These are phyloP conservation scores for Monochamus alternatus DNA, from an alignment of 2,888 invertebrate species.

Conservation along the genomic window DNA sequence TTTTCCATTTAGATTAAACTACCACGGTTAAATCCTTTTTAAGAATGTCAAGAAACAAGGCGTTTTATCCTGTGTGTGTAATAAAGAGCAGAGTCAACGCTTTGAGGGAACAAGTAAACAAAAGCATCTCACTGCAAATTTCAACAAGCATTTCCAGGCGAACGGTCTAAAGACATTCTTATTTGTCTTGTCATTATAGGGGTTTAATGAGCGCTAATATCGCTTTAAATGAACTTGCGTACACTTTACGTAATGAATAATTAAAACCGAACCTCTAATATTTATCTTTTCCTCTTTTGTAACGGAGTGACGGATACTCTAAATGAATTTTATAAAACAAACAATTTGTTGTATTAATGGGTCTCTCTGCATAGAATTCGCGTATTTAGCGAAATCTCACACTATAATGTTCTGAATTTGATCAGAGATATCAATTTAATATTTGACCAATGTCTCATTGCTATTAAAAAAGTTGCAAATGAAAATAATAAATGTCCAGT, in stretches of 20 bases:
- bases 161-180: constrained; percentile 45
- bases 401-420: not conserved
- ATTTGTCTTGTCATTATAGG: constrained; percentile 58
- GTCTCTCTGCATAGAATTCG: not conserved
- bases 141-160: constrained; percentile 40
- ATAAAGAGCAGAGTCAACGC: constrained; percentile 35
- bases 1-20: no score
- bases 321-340: constrained; percentile 47
- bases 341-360: constrained; percentile 31
- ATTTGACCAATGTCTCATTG: no score
- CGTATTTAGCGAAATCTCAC: not conserved
- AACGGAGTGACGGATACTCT: constrained; percentile 36
- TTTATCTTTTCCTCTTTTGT: constrained; percentile 52
- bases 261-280: constrained; percentile 55
- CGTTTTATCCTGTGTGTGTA: constrained; percentile 23
- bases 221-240: constrained; percentile 55
- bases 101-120: constrained; percentile 37
- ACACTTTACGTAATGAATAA: constrained; percentile 55
- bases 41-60: constrained; percentile 16
- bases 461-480: no score
- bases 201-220: constrained; percentile 57
- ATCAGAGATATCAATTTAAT: no score
- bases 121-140: constrained; percentile 42
- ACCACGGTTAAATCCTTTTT: not conserved
- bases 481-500: no score